Evolutionary conservation across 2,888 invertebrate genomes (phyloP), one percentile per base, ranked within the genome.

Genomic region (Morpho achilles): DNA sequence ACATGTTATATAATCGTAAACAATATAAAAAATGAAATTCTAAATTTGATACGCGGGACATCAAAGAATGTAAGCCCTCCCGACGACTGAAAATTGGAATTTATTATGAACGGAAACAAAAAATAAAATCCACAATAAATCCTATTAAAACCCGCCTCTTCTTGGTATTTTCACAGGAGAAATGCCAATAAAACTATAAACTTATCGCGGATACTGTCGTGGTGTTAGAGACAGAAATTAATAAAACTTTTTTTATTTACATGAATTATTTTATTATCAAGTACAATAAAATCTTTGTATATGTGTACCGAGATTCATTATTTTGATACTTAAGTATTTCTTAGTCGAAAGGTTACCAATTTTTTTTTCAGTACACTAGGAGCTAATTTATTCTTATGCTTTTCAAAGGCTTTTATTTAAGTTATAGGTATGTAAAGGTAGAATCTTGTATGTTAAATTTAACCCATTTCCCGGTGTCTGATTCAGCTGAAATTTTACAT

Each of bases 101-200:
- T 81, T 83, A 80, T 77, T 72, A 67, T 66, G 65, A 74, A 70
- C 82, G 87, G 86, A 87, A 84, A 83, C 80, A 81, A 80, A 84
- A 80, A 80, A 80, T 86, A 80, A 82, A 80, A 79, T 69, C 72
- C 53, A 75, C 74, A 77, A 87, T 88, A 87, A 88, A 84, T 88
- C 76, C 74, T 74, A 63, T 63, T 63, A 66, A 65, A 66, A 70
- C 71, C 74, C 79, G 80, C 77, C 77, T 82, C 77, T 81, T 80
- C 80, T 76, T 80, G 80, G 78, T 85, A 82, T 82, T 82, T 73
- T 73, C 69, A 75, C 68, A 65, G 58, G 68, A 69, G 70, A 72
- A 73, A 79, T 76, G 73, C 79, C 76, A 79, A 88, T 88, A 88
- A 87, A 88, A 87, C 87, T 86, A 87, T 88, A 75, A 88, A 80